Conservation (phyloP, 2,888 invertebrate species). For the Nomada ferruginata region DNA sequence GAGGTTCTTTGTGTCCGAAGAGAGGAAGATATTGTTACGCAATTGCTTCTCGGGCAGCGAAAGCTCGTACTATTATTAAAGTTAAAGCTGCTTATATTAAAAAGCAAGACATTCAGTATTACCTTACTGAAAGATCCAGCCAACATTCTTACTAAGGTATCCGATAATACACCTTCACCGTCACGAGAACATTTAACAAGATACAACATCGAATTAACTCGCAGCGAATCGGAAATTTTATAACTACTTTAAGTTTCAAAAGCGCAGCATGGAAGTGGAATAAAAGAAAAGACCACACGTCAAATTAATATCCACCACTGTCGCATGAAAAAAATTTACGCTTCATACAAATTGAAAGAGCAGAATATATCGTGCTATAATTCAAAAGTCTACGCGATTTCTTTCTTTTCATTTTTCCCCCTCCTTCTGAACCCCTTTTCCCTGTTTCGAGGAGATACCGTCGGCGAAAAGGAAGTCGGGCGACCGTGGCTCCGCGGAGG, state of each 20-base stretch:
- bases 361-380: not conserved
- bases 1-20: too few relatives aligned
- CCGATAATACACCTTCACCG: too few relatives aligned
- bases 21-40: too few relatives aligned
- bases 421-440: not conserved
- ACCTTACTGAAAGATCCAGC: too few relatives aligned
- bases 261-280: not conserved
- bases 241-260: not conserved
- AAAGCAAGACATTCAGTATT: too few relatives aligned
- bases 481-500: slow-evolving; percentile 18
- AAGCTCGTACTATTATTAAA: too few relatives aligned
- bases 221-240: not conserved
- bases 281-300: not conserved
- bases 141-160: too few relatives aligned
- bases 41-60: too few relatives aligned
- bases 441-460: not conserved
- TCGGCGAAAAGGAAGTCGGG: not conserved
- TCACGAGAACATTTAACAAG: too few relatives aligned
- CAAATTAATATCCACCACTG: too few relatives aligned
- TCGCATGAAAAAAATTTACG: not conserved
- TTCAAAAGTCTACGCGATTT: not conserved
- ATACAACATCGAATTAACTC: not conserved
- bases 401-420: not conserved
- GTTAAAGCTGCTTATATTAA: too few relatives aligned
- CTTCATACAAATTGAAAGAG: not conserved